These are phyloP conservation scores for Cydia splendana DNA, from an alignment of 1,140 invertebrate species.

Conservation along the genomic window DNA sequence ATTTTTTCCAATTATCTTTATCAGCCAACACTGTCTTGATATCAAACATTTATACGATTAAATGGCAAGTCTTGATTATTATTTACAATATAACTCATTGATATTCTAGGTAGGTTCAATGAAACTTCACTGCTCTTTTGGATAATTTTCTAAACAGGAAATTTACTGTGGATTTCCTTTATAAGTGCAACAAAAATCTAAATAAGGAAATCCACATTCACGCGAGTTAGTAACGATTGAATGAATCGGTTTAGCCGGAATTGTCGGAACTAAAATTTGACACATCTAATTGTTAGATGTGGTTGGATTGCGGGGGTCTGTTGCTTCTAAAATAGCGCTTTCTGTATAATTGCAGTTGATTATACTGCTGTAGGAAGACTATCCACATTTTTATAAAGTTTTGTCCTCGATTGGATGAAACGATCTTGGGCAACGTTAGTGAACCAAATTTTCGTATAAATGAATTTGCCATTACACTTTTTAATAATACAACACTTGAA, in stretches of 20 bases:
- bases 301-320: background rate
- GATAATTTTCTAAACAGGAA: background rate
- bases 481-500: background rate
- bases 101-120: background rate
- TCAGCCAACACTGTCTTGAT: background rate
- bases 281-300: conserved; percentile 3
- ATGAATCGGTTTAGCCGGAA: background rate
- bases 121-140: background rate
- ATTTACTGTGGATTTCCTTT: background rate
- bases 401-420: background rate
- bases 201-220: conserved; percentile 8
- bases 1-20: background rate
- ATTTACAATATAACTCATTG: background rate
- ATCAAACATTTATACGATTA: background rate
- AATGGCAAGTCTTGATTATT: background rate
- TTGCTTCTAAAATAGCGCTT: background rate
- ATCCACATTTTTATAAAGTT: background rate
- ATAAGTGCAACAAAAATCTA: background rate
- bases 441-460: background rate
- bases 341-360: background rate
- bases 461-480: background rate
- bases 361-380: background rate
- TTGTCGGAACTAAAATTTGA: background rate
- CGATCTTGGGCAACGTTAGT: background rate
- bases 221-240: conserved; percentile 9